A percentile compares a stretch with the other conserved stretches of the same genome.
Conservation (phyloP, 1,140 invertebrate genomes). For the Tetranychus urticae region DNA sequence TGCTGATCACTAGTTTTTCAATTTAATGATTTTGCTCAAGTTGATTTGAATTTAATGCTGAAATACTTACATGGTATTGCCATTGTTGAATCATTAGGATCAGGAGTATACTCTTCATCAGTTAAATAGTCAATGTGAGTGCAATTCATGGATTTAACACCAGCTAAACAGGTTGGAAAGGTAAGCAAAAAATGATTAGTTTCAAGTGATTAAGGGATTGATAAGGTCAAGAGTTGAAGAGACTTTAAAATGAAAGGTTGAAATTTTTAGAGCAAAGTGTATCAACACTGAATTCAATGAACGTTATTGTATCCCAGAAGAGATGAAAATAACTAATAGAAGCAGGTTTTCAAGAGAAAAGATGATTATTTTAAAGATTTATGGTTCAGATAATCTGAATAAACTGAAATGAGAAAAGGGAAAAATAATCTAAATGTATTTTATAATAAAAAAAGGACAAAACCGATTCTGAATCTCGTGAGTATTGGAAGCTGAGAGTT, state of each 20-base stretch:
- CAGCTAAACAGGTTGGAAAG: conserved; percentile 16
- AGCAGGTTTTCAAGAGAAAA: no score
- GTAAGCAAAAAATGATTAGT: no score
- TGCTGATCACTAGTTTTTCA: no score
- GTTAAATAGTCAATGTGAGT: conserved; percentile 62
- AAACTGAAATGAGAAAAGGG: background rate
- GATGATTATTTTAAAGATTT: background rate
- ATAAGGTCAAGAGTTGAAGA: background rate
- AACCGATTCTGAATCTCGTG: background rate
- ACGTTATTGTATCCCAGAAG: no score
- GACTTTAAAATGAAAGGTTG: background rate
- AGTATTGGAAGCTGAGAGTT: no score
- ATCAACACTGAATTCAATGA: no score
- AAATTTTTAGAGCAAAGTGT: background rate
- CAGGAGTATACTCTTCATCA: conserved; percentile 52
- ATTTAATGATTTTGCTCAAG: no score
- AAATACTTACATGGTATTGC: conserved; percentile 56
- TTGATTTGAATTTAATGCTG: no score
- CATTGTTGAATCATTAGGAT: conserved; percentile 58
- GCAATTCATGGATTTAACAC: conserved; percentile 27
- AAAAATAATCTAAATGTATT: background rate
- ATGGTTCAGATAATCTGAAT: background rate
- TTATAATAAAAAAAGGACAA: background rate
- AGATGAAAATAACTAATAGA: no score
- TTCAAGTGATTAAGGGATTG: conserved; percentile 3